A percentile compares a stretch with the other conserved stretches of the same genome.
Evolutionary conservation across 2,888 invertebrate species (phyloP).

Genomic region (Gibbula magus): DNA sequence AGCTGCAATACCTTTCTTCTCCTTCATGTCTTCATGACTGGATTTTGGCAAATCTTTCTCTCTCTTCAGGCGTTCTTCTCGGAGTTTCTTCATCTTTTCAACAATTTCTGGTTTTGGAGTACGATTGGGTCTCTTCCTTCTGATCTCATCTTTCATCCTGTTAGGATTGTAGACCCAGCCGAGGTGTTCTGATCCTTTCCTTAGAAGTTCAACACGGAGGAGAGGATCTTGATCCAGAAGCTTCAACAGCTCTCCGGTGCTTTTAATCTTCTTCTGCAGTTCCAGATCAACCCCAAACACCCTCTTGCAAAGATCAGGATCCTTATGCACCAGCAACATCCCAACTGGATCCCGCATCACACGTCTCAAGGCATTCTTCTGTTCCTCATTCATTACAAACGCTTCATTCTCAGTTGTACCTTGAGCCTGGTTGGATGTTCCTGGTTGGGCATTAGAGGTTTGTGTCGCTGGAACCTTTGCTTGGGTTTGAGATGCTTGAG

Average conservation of each 20-base stretch:
- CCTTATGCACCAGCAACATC: neutral
- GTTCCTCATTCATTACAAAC: neutral
- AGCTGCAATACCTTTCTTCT: neutral
- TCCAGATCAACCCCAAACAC: neutral
- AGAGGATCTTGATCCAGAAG: slow-evolving; percentile 13
- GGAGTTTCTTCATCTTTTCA: neutral
- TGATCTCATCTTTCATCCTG: slow-evolving; percentile 5
- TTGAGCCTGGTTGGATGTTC: neutral
- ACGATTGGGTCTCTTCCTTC: neutral
- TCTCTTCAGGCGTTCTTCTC: neutral
- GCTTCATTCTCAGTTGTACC: neutral
- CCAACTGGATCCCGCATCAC: slow-evolving; percentile 20
- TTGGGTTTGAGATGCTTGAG: neutral
- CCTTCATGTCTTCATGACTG: too few relatives aligned
- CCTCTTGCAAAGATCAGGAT: neutral
- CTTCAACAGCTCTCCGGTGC: neutral
- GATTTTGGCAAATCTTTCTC: neutral
- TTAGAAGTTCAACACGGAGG: slow-evolving; percentile 5
- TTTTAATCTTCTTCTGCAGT: neutral
- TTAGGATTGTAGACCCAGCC: slow-evolving; percentile 16
- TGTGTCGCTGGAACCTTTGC: too few relatives aligned
- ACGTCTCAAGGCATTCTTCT: slow-evolving; percentile 2
- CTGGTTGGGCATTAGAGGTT: neutral
- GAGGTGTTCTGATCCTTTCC: neutral
- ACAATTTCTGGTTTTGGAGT: slow-evolving; percentile 5